Base-by-base conservation (phyloP, 2,888 invertebrate genomes). In the Trisateles emortualis region DNA sequence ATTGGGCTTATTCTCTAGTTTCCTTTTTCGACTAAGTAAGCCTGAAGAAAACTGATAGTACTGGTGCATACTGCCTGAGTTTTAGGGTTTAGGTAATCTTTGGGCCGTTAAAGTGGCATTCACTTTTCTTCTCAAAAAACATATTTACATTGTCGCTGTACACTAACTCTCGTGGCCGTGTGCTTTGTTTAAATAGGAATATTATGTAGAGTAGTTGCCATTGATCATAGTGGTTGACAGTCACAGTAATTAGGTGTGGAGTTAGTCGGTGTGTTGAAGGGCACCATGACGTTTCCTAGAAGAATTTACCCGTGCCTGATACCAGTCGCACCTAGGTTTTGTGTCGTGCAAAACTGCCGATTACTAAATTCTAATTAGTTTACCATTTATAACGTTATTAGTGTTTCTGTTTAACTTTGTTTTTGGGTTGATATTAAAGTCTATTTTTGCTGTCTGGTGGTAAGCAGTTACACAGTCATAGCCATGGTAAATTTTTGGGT, bases 261-360 rank as follows among this genome's bases (percentile, higher is more conserved):
- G 52, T 53, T 56, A 51, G 45, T 44, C 14, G 52, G 63, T 60
- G 62, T 68, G 64, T 58, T 19, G 58, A 60, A 60, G 53, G 59
- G 64, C 48, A 54, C 64, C 60, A 76, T 73, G 72, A 78, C 72
- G 74, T 64, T 82, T 81, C 69, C 76, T 76, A 79, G 78, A 81
- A 82, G 71, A 74, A 64, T 59, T 56, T 11, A 9, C 69, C 55
- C 56, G 90, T 90, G 64, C 89, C 90, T 81, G 89, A 80, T 72
- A 89, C 90, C 74, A 76, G 46, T 52, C 58, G 84, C 78, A 24
- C 81, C 74, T 53, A 76, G 64, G 68, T 69, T 59, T 63, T 53
- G 53, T 75, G 72, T 71, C 79, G 78, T 81, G 79, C 80, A 66
- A 64, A 65, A 52, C 57, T 66, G 49, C 66, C 81, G 85, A 87